Evolutionary conservation across 2,797 vertebrate genomes (phyloP).

Genomic region (Falco peregrinus): DNA sequence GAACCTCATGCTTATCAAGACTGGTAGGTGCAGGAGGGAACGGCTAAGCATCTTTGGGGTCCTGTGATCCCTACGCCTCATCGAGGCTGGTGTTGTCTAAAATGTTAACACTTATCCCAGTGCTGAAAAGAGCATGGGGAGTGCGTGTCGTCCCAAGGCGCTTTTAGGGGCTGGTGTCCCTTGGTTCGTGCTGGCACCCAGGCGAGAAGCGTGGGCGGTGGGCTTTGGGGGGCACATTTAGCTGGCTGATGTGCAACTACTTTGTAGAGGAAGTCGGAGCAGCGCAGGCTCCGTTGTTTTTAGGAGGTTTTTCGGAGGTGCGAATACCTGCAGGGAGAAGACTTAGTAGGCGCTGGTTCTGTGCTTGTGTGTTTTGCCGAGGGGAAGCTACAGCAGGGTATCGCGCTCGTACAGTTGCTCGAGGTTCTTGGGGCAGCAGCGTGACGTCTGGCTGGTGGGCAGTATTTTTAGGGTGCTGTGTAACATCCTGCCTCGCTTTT

Average conservation of each 20-base stretch:
- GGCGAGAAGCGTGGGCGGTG: fast-evolving
- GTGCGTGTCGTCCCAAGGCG: fast-evolving
- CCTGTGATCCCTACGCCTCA: neutral
- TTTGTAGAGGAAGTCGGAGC: neutral
- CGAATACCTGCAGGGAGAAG: fast-evolving
- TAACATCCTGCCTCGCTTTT: neutral
- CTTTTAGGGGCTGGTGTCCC: neutral
- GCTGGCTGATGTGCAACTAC: neutral
- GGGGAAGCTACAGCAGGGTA: neutral
- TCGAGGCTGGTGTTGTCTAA: neutral
- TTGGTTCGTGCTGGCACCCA: fast-evolving
- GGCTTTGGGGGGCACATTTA: neutral
- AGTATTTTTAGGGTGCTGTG: fast-evolving
- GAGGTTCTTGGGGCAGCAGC: neutral
- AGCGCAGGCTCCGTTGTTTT: neutral
- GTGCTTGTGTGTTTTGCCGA: fast-evolving
- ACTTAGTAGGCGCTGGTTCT: fast-evolving
- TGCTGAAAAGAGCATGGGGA: fast-evolving
- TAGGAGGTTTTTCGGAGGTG: neutral
- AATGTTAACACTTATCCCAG: neutral
- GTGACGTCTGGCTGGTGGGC: neutral
- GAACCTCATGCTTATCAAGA: neutral
- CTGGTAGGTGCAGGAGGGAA: neutral
- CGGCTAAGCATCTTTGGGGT: neutral
- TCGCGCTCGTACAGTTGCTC: fast-evolving